These are phyloP conservation scores for Ptyas mucosa DNA, from an alignment of 2,113 vertebrate species.

Conservation along the genomic window DNA sequence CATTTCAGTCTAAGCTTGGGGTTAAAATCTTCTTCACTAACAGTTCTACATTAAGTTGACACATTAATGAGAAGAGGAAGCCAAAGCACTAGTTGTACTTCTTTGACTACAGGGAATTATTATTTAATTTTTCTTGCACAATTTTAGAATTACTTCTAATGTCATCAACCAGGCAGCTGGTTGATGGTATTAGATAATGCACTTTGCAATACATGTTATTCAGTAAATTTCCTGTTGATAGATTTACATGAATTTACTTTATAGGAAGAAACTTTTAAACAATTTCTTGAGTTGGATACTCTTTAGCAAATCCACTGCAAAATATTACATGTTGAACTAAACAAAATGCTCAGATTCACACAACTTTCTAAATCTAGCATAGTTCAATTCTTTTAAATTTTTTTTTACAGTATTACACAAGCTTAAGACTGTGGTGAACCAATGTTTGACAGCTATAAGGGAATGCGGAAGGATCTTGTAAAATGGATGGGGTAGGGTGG, in stretches of 20 bases:
- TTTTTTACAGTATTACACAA: too few relatives aligned
- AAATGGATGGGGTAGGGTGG: too few relatives aligned
- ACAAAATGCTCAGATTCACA: too few relatives aligned
- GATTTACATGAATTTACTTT: neutral
- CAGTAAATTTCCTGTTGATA: neutral
- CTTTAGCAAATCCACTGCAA: neutral
- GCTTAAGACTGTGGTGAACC: too few relatives aligned
- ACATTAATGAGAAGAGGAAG: neutral
- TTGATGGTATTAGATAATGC: neutral
- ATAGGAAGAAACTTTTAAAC: neutral
- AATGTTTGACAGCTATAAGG: too few relatives aligned
- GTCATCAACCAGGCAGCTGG: neutral
- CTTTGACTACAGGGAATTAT: neutral
- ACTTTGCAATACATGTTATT: neutral
- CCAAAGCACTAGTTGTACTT: neutral
- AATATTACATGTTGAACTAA: too few relatives aligned
- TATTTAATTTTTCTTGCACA: neutral
- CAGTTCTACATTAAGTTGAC: neutral
- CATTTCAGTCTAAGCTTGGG: neutral
- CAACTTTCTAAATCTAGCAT: too few relatives aligned
- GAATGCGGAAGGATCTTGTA: too few relatives aligned
- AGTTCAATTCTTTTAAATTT: too few relatives aligned
- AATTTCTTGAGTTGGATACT: neutral
- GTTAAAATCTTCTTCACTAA: neutral
- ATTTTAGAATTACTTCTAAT: neutral